phyloP scores from a whole-genome alignment of 2,797 vertebrate genomes.

The Novumbra hubbsi region DNA sequence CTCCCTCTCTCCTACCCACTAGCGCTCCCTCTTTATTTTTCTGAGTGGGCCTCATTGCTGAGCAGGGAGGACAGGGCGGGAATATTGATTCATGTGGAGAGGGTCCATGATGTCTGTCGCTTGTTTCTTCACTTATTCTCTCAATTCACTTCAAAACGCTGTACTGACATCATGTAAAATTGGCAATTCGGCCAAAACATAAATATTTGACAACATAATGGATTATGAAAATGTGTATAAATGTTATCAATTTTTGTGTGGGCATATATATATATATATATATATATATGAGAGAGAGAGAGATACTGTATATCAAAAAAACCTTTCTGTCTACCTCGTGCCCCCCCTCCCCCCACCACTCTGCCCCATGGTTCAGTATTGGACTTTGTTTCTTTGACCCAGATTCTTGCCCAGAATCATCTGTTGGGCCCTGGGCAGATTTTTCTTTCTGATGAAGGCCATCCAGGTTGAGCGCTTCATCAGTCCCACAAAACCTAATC shows the following conservation, averaged over 20 bases:
- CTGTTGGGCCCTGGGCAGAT: slow-evolving; percentile 43
- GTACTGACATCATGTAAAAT: no score
- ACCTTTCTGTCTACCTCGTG: slow-evolving; percentile 13
- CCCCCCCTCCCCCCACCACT: not conserved
- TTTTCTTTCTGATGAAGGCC: slow-evolving; percentile 23
- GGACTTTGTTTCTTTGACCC: slow-evolving; percentile 72
- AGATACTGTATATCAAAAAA: no score
- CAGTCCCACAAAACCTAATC: not conserved
- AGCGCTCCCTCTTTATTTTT: slow-evolving; percentile 54
- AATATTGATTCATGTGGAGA: slow-evolving; percentile 76
- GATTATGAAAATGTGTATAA: no score
- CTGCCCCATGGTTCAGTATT: slow-evolving; percentile 19
- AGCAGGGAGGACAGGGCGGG: slow-evolving; percentile 62
- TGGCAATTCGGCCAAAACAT: no score
- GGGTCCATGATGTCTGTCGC: slow-evolving; percentile 69
- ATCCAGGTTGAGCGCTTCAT: slow-evolving; percentile 10
- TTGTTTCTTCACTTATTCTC: slow-evolving; percentile 67
- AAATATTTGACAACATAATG: no score
- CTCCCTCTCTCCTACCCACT: slow-evolving; percentile 55
- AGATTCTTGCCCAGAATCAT: slow-evolving; percentile 65
- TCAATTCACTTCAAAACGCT: not conserved
- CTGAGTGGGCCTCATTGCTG: slow-evolving; percentile 60
- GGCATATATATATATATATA: not conserved
- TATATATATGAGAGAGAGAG: no score
- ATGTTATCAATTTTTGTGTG: not conserved